Conservation (phyloP, 2,113 vertebrate genomes). For the Solea solea region DNA sequence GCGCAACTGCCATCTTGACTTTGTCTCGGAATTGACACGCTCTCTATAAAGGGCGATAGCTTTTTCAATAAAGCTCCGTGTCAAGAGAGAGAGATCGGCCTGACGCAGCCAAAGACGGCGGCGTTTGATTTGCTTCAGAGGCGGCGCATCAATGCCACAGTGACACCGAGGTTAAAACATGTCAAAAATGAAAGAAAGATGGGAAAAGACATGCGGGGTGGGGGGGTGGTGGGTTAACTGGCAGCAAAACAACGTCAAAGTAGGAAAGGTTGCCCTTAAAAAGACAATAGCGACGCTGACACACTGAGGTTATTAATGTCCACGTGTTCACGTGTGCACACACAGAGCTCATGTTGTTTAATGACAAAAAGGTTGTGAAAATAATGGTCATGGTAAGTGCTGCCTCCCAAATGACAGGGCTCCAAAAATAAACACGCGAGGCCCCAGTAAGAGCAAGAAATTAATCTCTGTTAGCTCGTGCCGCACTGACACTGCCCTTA, state of each 20-base stretch:
- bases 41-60: slow-evolving; percentile 73
- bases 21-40: slow-evolving; percentile 76
- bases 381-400: slow-evolving; percentile 21
- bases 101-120: slow-evolving; percentile 39
- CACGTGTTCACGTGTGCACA: not conserved
- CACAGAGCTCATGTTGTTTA: slow-evolving; percentile 12
- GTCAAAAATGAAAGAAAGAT: slow-evolving; percentile 1
- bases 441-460: slow-evolving; percentile 41
- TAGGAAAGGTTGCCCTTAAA: not conserved
- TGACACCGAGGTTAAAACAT: slow-evolving; percentile 26
- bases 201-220: not conserved
- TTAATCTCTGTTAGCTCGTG: slow-evolving; percentile 63
- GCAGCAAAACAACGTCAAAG: not conserved
- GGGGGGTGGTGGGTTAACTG: not conserved
- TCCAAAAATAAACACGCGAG: slow-evolving; percentile 40
- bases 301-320: not conserved
- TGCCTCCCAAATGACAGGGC: slow-evolving; percentile 9
- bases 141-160: slow-evolving; percentile 37
- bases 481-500: slow-evolving; percentile 8
- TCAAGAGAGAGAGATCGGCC: slow-evolving; percentile 64
- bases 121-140: slow-evolving; percentile 56
- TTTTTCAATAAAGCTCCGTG: slow-evolving; percentile 69
- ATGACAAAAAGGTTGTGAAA: slow-evolving; percentile 27
- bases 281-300: not conserved
- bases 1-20: slow-evolving; percentile 68